Base-by-base conservation (phyloP, 2,888 invertebrate species). In the Neoitamus cyanurus region DNA sequence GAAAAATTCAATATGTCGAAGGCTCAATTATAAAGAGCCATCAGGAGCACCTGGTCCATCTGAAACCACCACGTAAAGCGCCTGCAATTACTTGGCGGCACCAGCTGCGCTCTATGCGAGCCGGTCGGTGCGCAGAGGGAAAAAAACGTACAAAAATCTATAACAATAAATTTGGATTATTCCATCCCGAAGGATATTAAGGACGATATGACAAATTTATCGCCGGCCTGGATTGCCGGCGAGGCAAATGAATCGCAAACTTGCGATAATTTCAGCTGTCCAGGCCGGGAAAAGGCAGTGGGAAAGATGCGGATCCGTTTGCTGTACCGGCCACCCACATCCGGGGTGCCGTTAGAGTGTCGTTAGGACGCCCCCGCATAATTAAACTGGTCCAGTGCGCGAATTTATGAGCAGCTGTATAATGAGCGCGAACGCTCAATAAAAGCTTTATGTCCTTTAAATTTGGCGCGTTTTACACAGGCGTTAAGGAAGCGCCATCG, bases 151-250 rank as follows among this genome's bases (percentile, higher is more conserved):
- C 87, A 87, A 87, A 88, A 88, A 88, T 88, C 87, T 88, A 88
- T 88, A 87, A 87, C 87, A 87, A 88, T 88, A 88, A 88, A 88
- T 88, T 88, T 87, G 88, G 88, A 88, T 88, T 88, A 88, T 87
- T 87, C 87, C 87, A 87, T 88, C 87, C 87, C 87, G 88, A 85
- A 88, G 88, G 88, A 88, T 88, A 88, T 88, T 88, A 88, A 88
- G 88, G 88, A 88, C 88, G 88, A 88, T 88, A 88, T 89, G 88
- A 88, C 88, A 89, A 88, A 88, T 89, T 88, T 88, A 89, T 89
- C 88, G 88, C 75, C 70, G 82, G 83, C 83, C 69, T 72, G 84
- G 85, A 85, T 83, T 84, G 84, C 83, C 58, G 70, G 84, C 68
- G 69, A 84, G 80, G 85, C 86, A 85, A 85, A 86, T 86, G 86